These are phyloP conservation scores for Gallinago stenura DNA, from an alignment of 2,797 vertebrate species.

Conservation along the genomic window DNA sequence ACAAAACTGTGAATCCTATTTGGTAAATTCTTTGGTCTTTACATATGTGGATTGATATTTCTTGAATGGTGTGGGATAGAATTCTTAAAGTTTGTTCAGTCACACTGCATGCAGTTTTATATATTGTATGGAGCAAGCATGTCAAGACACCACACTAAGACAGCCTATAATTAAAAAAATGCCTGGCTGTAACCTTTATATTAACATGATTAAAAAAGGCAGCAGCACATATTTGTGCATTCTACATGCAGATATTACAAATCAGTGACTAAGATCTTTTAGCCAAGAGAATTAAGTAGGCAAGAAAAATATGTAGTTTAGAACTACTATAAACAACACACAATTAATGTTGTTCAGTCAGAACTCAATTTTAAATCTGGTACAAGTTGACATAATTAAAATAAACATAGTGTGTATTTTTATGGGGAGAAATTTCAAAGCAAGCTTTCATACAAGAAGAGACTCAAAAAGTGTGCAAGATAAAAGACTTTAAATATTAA, in stretches of 20 bases:
- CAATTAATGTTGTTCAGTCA: neutral
- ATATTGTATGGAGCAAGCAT: neutral
- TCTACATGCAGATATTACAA: neutral
- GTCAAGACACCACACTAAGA: neutral
- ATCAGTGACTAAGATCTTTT: neutral
- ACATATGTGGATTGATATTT: neutral
- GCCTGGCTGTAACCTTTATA: neutral
- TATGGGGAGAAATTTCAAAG: neutral
- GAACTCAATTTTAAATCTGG: neutral
- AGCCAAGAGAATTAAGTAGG: neutral
- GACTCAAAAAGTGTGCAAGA: neutral
- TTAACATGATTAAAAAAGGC: neutral
- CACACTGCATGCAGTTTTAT: neutral
- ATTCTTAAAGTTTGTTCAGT: neutral
- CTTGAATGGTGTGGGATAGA: neutral
- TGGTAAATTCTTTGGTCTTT: neutral
- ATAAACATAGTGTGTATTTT: neutral
- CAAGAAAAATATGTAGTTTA: neutral
- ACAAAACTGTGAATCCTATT: neutral
- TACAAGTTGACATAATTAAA: neutral
- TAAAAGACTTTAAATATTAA: neutral
- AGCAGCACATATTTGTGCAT: neutral
- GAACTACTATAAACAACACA: neutral
- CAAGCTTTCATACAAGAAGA: neutral
- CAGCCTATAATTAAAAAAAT: neutral